Base-by-base conservation (phyloP, 2,113 vertebrate species). In the Nannobrachium achirus region DNA sequence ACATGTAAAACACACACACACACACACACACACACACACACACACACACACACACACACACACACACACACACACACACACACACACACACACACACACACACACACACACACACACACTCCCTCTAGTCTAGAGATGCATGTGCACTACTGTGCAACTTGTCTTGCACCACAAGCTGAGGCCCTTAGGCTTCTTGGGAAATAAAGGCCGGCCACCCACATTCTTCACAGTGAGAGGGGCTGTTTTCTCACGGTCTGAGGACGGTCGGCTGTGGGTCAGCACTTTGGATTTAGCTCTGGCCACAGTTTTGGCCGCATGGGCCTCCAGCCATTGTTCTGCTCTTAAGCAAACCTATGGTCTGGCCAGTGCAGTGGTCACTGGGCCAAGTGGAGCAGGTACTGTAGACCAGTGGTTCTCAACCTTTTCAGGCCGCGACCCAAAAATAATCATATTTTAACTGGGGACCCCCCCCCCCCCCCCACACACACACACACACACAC, bases 181-280 rank as follows among this genome's bases (percentile, higher is more conserved):
- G 13, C 19, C 25, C 63, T 69, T 40, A 18, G 70, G 71, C 56
- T 74, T 78, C 76, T 52, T 62, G 79, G 80, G 74, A 51, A 78
- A 62, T 25, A n/a, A n/a, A 45, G 52, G 63, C 69, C 7, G 68
- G 63, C 88, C 88, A 80, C 81, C 79, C 85, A 75, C 78, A 80
- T 69, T 85, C 79, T 81, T 81, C 73, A 79, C 80, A 71, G 58
- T 72, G 72, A 87, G 62, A 57, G 57, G 78, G 71, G 59, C 67
- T 66, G 7, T 62, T 81, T 89, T 88, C 86, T 86, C 85, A 89
- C 64, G 74, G 80, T 81, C 72, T 63, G 59, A 76, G 77, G 74
- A 81, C 71, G 63, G 77, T 75, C 57, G 72, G 78, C 84, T 66
- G 64, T 15, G 72, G 83, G 78, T 88, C 89, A 88, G 75, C 60